Evolutionary conservation across 2,888 invertebrate genomes (phyloP).

Genomic region (Philhelius pedissequus): DNA sequence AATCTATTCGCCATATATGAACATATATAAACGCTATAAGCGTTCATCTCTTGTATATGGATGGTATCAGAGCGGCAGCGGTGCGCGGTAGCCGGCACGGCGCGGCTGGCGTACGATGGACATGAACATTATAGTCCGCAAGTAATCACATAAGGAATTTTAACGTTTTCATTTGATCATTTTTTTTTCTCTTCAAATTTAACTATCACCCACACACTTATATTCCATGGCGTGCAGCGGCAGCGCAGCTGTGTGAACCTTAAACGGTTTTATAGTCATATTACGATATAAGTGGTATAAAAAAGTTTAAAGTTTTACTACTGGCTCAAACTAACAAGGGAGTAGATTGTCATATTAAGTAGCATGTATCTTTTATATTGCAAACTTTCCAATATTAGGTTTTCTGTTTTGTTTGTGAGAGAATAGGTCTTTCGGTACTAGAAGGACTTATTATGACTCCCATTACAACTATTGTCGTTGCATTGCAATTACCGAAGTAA

Average conservation of each 20-base stretch:
- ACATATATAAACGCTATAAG: constrained; percentile 4
- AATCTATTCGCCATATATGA: constrained; percentile 48
- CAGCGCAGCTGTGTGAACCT: too few relatives aligned
- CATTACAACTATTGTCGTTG: too few relatives aligned
- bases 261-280: constrained; percentile 9
- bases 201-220: background rate
- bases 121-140: constrained; percentile 59
- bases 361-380: background rate
- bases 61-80: background rate
- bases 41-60: constrained; percentile 28
- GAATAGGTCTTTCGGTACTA: too few relatives aligned
- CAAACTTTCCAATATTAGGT: background rate
- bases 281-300: background rate
- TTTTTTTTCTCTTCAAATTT: background rate
- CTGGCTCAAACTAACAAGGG: background rate
- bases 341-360: background rate
- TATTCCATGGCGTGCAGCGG: too few relatives aligned
- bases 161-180: constrained; percentile 46
- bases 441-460: too few relatives aligned
- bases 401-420: background rate
- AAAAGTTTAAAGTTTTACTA: background rate
- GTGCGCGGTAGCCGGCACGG: too few relatives aligned
- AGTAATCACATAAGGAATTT: constrained; percentile 59
- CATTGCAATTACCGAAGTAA: too few relatives aligned
- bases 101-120: constrained; percentile 25